phyloP scores from a whole-genome alignment of 1,140 invertebrate genomes.

The Lycorma delicatula region DNA sequence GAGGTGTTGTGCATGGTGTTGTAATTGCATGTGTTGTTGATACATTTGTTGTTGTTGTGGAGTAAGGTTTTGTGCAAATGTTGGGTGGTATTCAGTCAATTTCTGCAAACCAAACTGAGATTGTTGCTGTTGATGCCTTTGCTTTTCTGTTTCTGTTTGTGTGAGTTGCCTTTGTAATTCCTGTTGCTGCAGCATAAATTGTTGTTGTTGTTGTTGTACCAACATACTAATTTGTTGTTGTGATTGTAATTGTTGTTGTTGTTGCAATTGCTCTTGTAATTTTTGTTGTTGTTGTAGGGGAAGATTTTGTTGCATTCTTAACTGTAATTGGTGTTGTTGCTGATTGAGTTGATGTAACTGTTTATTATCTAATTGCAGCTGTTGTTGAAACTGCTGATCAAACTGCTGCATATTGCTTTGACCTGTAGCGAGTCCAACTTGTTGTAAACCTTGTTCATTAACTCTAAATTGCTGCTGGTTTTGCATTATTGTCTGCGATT shows the following conservation, averaged over 20 bases:
- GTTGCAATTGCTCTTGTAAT: constrained; percentile 23
- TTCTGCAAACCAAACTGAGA: constrained; percentile 18
- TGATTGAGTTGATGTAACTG: constrained; percentile 3
- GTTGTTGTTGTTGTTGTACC: constrained; percentile 23
- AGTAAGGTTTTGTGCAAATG: constrained; percentile 32
- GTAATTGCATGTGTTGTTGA: constrained; percentile 41
- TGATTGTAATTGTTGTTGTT: constrained; percentile 29
- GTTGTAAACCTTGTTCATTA: constrained; percentile 4
- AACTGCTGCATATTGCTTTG: constrained; percentile 8
- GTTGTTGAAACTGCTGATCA: constrained; percentile 16
- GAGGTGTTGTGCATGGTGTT: constrained; percentile 39
- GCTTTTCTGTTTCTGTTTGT: constrained; percentile 20
- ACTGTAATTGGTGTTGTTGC: constrained; percentile 20
- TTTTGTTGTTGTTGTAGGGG: constrained; percentile 14
- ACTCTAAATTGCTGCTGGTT: constrained; percentile 1
- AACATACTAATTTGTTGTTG: constrained; percentile 16
- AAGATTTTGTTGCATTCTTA: constrained; percentile 8
- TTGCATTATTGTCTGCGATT: background rate
- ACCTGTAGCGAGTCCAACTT: constrained; percentile 2
- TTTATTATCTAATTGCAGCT: constrained; percentile 7
- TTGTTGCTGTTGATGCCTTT: constrained; percentile 24
- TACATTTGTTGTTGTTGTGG: constrained; percentile 41
- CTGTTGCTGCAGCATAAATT: constrained; percentile 22
- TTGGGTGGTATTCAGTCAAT: constrained; percentile 25
- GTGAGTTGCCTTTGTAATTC: constrained; percentile 14